These are phyloP conservation scores for Zaprionus africanus DNA, from an alignment of 1,140 invertebrate genomes.

Conservation along the genomic window DNA sequence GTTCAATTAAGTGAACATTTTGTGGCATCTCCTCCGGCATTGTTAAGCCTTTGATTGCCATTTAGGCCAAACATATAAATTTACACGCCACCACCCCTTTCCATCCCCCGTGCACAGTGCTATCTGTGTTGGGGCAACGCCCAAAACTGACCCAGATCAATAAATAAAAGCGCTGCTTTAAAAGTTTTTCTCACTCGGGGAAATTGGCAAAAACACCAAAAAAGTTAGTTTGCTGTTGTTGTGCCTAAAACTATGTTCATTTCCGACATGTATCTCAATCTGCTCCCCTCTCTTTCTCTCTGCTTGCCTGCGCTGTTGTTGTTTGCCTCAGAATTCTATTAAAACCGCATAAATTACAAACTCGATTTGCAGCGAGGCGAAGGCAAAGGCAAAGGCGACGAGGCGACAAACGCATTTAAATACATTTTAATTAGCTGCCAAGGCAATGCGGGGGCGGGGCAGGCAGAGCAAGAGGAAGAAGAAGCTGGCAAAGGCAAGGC, in stretches of 20 bases:
- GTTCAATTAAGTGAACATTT: slow-evolving; percentile 74
- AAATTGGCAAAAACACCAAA: slow-evolving; percentile 80
- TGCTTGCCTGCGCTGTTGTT: slow-evolving; percentile 20
- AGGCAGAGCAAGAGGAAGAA: not conserved
- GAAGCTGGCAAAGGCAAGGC: not conserved
- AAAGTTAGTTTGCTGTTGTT: slow-evolving; percentile 60
- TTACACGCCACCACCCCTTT: slow-evolving; percentile 34
- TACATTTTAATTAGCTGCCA: slow-evolving; percentile 81
- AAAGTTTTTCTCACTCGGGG: slow-evolving; percentile 55
- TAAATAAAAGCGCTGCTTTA: slow-evolving; percentile 70
- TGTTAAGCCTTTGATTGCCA: slow-evolving; percentile 73
- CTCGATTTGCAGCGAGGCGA: slow-evolving; percentile 36
- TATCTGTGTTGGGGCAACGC: slow-evolving; percentile 12
- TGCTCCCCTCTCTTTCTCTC: not conserved
- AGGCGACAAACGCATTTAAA: slow-evolving; percentile 64
- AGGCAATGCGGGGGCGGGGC: slow-evolving; percentile 11
- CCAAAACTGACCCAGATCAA: slow-evolving; percentile 52
- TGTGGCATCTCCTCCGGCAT: slow-evolving; percentile 52
- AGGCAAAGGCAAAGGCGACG: not conserved
- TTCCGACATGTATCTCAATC: slow-evolving; percentile 55
- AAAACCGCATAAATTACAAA: slow-evolving; percentile 58
- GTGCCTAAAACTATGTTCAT: slow-evolving; percentile 75
- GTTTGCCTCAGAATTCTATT: slow-evolving; percentile 47
- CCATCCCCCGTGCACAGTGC: not conserved
- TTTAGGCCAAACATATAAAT: slow-evolving; percentile 75